Conservation (phyloP, 2,797 vertebrate genomes). For the Peromyscus aztecus region DNA sequence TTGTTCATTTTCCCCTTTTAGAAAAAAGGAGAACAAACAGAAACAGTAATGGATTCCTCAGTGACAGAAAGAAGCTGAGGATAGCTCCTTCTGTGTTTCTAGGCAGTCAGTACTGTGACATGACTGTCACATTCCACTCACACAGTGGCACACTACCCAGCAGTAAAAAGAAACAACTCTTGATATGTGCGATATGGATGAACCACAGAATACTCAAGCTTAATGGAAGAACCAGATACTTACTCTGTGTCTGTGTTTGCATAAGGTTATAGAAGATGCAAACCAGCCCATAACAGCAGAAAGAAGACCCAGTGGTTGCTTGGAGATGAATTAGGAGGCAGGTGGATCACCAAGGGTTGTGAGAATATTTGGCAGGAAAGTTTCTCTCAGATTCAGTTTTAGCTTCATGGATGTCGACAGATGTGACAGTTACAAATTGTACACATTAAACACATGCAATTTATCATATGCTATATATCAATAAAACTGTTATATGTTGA, state of each 20-base stretch:
- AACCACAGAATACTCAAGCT: background rate
- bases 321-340: background rate
- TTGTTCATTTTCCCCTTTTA: slow-evolving; percentile 5
- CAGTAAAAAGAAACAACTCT: slow-evolving; percentile 27
- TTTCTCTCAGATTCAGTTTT: background rate
- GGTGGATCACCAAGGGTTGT: background rate
- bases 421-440: slow-evolving; percentile 17
- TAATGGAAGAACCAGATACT: slow-evolving; percentile 15
- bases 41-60: slow-evolving; percentile 9
- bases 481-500: background rate
- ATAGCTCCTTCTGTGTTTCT: background rate
- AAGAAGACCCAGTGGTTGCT: background rate
- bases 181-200: background rate
- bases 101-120: background rate
- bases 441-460: background rate
- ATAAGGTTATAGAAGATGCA: background rate
- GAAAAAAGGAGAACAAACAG: slow-evolving; percentile 40
- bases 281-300: background rate
- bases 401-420: background rate
- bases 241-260: background rate
- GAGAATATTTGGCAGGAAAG: background rate
- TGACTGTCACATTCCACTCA: background rate
- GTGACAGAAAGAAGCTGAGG: background rate
- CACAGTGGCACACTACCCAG: background rate
- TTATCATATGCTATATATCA: background rate